phyloP scores from a whole-genome alignment of 2,113 vertebrate species.

The Pseudolaguvia tuberculata region DNA sequence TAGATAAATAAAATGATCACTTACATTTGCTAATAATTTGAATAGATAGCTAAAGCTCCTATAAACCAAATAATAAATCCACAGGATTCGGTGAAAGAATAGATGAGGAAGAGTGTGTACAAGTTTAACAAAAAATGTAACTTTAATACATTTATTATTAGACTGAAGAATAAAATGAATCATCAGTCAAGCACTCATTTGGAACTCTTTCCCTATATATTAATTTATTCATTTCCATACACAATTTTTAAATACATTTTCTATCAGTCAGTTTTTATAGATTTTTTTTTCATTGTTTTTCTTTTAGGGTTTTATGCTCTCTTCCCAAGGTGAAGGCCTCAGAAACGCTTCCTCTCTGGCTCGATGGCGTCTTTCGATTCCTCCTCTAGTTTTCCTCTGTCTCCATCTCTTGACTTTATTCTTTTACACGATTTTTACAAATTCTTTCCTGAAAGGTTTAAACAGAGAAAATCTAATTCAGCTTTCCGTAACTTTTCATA shows the following conservation, averaged over 20 bases:
- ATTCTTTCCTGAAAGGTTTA: constrained; percentile 49
- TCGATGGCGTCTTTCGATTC: constrained; percentile 55
- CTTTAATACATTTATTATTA: constrained; percentile 70
- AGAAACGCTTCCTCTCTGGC: constrained; percentile 49
- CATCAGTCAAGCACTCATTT: constrained; percentile 63
- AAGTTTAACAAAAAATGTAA: constrained; percentile 74
- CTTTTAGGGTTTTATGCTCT: constrained; percentile 55
- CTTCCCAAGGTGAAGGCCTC: constrained; percentile 51
- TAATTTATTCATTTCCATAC: constrained; percentile 58
- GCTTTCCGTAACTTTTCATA: neutral
- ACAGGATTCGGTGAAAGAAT: too few relatives aligned
- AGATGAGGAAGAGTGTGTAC: constrained; percentile 63
- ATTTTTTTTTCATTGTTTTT: constrained; percentile 42
- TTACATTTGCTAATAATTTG: neutral
- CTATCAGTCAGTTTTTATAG: constrained; percentile 54
- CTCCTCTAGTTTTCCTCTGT: constrained; percentile 17
- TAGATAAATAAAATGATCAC: neutral
- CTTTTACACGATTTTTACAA: constrained; percentile 48
- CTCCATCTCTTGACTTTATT: constrained; percentile 40
- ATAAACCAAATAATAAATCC: neutral
- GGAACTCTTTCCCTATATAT: constrained; percentile 54
- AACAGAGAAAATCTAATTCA: neutral
- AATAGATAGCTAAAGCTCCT: neutral
- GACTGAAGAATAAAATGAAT: constrained; percentile 69
- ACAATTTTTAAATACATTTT: constrained; percentile 61